Percentiles rank a stretch among this genome's conserved stretches.
Evolutionary conservation across 2,888 invertebrate genomes (phyloP).

Genomic region (Biston betularia): DNA sequence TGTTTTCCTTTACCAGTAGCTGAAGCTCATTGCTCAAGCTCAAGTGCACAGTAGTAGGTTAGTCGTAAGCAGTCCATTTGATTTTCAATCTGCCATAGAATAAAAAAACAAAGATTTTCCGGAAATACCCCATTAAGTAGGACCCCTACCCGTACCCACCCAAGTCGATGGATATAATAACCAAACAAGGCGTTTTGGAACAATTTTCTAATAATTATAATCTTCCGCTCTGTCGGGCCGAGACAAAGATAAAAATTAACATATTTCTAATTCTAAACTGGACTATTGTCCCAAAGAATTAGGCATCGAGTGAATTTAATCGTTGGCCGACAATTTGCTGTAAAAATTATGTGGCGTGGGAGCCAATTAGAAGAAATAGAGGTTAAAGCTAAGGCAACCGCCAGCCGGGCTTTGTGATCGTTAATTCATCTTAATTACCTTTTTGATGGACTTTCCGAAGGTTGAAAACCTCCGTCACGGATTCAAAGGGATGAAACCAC

Average conservation of each 20-base stretch:
- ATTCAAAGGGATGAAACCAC: conserved; percentile 59
- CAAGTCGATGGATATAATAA: conserved; percentile 58
- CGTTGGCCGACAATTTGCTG: conserved; percentile 73
- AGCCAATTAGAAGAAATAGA: conserved; percentile 68
- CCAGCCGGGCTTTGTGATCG: conserved; percentile 60
- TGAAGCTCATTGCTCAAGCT: no score
- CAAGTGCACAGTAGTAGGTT: no score
- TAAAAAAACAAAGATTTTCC: conserved; percentile 45
- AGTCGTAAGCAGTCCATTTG: no score
- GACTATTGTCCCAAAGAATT: conserved; percentile 82
- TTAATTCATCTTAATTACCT: conserved; percentile 76
- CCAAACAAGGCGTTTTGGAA: conserved; percentile 66
- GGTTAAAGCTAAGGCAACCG: conserved; percentile 46
- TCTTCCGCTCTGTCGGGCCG: conserved; percentile 77
- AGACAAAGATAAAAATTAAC: conserved; percentile 81
- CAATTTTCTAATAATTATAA: conserved; percentile 82
- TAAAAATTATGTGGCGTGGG: conserved; percentile 75
- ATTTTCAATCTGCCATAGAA: not conserved
- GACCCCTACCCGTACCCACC: conserved; percentile 42
- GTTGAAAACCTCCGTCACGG: conserved; percentile 51
- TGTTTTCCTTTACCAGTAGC: no score
- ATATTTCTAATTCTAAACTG: conserved; percentile 79
- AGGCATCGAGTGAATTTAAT: conserved; percentile 74
- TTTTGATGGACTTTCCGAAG: conserved; percentile 66
- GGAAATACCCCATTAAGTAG: conserved; percentile 55